These are phyloP conservation scores for Streptopelia turtur DNA, from an alignment of 2,797 vertebrate species.

Conservation along the genomic window DNA sequence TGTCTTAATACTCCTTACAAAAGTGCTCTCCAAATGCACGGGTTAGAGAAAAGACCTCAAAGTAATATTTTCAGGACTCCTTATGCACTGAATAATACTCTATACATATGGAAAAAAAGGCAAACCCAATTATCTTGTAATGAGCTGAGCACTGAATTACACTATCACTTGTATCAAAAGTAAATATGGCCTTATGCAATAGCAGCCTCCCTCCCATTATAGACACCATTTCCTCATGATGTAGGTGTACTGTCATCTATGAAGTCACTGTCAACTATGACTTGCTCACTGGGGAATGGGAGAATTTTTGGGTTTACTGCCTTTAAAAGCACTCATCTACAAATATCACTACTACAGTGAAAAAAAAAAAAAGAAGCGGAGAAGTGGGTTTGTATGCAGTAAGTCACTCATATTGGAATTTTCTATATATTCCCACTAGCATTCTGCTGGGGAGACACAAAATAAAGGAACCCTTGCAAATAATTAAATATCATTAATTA, in stretches of 20 bases:
- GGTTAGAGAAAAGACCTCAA: neutral
- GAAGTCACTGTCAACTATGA: neutral
- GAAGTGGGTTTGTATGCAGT: neutral
- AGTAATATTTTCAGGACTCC: neutral
- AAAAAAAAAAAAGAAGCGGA: neutral
- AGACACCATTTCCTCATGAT: neutral
- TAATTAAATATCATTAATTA: slow-evolving; percentile 64
- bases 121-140: neutral
- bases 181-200: neutral
- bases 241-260: neutral
- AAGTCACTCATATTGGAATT: neutral
- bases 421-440: slow-evolving; percentile 7
- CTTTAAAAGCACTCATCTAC: neutral
- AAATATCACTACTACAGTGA: neutral
- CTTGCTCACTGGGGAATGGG: neutral
- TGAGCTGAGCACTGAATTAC: neutral
- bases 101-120: neutral
- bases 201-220: neutral
- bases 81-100: neutral
- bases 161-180: neutral
- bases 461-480: slow-evolving; percentile 44
- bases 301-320: neutral
- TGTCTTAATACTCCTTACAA: slow-evolving; percentile 9
- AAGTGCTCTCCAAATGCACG: neutral
- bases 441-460: neutral